Evolutionary conservation across 2,888 invertebrate genomes (phyloP), one percentile per base, ranked within the genome.

Genomic region (Ophion ellenae): DNA sequence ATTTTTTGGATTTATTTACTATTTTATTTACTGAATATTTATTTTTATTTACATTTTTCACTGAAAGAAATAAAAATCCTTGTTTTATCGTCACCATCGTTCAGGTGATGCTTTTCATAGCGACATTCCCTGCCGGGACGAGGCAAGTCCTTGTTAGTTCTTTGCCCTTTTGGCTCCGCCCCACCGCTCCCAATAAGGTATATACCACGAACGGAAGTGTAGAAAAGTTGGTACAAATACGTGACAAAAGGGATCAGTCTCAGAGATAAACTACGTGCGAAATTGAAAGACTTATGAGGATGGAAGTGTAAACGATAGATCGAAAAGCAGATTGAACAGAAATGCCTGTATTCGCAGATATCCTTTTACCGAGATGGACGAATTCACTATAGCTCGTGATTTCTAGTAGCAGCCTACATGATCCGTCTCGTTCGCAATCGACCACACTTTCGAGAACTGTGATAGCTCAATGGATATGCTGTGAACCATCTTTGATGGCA

Each of bases 281-380:
- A 75, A 75, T 61, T 75, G 63, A 63, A 63, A 47, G 45, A 77
- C 20, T 75, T 40, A 77, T 76, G 66, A 76, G 83, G 81, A 61
- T 67, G 32, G 53, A 63, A 70, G 76, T 57, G 66, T 61, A 73
- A 36, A 66, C 40, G 40, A 40, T 40, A 40, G 40, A 40, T 40
- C 40, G 40, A 40, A 40, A 9, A 6, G 40, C 40, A 77, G 70
- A 73, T 64, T 0, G 45, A 71, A 20, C 32, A 20, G 17, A 73
- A 59, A n/a, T 59, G 36, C 57, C 28, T 74, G 57, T 9, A 79
- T 80, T 82, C 80, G 71, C 47, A 70, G 36, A 61, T 73, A 20
- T 67, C 9, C 2, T 3, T 67, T 17, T 67, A 40, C 10, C 4
- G 17, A 11, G 45, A 11, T n/a, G 5, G 40, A 10, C 7, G 20